phyloP scores from a whole-genome alignment of 1,140 invertebrate genomes.

The Acromyrmex echinatior region DNA sequence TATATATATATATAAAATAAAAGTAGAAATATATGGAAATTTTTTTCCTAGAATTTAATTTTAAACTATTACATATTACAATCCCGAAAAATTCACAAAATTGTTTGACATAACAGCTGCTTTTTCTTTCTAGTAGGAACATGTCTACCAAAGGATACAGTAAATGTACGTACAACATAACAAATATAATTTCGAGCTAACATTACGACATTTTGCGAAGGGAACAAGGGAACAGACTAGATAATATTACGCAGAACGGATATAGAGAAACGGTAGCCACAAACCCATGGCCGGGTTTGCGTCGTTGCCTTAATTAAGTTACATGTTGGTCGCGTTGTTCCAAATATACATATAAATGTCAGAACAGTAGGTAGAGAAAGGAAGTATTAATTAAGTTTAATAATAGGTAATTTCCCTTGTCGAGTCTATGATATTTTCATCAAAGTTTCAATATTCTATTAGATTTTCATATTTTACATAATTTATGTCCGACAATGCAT shows the following conservation, averaged over 20 bases:
- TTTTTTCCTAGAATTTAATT: neutral
- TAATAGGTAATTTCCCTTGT: slow-evolving; percentile 62
- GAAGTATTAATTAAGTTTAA: slow-evolving; percentile 85
- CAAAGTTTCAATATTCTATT: neutral
- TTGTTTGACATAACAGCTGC: neutral
- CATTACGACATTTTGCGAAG: slow-evolving; percentile 79
- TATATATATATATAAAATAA: neutral
- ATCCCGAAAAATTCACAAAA: neutral
- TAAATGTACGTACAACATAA: slow-evolving; percentile 75
- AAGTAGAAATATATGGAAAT: neutral
- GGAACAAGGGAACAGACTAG: slow-evolving; percentile 79
- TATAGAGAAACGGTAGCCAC: slow-evolving; percentile 83
- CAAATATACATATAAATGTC: slow-evolving; percentile 82
- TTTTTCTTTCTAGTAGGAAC: slow-evolving; percentile 50
- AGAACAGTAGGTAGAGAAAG: slow-evolving; percentile 78
- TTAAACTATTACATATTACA: neutral
- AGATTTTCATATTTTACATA: neutral
- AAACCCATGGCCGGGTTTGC: slow-evolving; percentile 84
- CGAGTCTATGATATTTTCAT: slow-evolving; percentile 3
- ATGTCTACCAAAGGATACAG: slow-evolving; percentile 68
- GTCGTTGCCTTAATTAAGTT: slow-evolving; percentile 87
- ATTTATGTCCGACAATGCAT: neutral
- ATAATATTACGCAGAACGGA: slow-evolving; percentile 84
- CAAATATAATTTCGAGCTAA: slow-evolving; percentile 84
- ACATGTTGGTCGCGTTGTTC: slow-evolving; percentile 85